Evolutionary conservation across 2,888 invertebrate genomes (phyloP).

Genomic region (Andrena praecox): DNA sequence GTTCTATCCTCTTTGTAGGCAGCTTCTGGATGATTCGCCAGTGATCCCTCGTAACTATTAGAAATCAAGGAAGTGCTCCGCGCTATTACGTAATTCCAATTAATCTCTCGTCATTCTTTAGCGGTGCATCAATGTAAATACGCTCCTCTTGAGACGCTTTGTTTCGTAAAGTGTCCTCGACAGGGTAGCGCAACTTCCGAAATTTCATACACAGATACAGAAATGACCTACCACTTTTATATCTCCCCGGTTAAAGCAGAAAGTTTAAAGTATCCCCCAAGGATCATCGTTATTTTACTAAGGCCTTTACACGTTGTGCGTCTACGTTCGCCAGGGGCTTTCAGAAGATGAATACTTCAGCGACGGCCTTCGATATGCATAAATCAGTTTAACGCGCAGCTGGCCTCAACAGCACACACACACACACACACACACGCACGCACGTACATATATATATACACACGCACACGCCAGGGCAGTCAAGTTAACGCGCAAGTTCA

Average conservation of each 20-base stretch:
- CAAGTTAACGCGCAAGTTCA: constrained; percentile 32
- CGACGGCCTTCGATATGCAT: constrained; percentile 36
- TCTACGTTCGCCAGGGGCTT: constrained; percentile 2
- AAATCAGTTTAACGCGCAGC: constrained; percentile 39
- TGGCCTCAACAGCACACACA: constrained; percentile 18
- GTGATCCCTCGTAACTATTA: not conserved
- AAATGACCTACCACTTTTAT: not conserved
- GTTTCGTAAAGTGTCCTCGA: too few relatives aligned
- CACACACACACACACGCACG: not conserved
- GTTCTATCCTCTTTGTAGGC: too few relatives aligned
- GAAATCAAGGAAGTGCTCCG: not conserved
- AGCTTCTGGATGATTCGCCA: not conserved
- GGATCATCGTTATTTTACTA: constrained; percentile 10
- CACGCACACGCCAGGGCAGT: not conserved
- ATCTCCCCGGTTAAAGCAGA: not conserved
- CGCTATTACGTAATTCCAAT: too few relatives aligned
- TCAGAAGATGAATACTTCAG: constrained; percentile 38
- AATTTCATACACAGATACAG: not conserved
- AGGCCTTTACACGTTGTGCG: constrained; percentile 4
- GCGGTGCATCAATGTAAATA: too few relatives aligned
- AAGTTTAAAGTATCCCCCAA: not conserved
- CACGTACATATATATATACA: not conserved
- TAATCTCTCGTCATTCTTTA: too few relatives aligned
- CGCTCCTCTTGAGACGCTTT: too few relatives aligned
- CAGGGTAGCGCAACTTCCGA: too few relatives aligned